Conservation (phyloP, 2,113 vertebrate species). For the Mustelus asterias region DNA sequence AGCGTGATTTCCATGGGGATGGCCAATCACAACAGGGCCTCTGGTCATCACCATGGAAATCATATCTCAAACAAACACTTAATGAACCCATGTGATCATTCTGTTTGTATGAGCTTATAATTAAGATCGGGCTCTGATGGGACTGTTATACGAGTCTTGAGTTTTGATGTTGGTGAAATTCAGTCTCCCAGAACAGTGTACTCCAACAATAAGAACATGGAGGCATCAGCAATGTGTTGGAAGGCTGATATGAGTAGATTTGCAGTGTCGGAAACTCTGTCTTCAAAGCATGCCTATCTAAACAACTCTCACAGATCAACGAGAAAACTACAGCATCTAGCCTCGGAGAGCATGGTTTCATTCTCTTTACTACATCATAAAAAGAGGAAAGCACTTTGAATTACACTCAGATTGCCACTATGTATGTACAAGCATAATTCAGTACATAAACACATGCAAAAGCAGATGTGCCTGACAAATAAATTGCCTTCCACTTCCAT, state of each 20-base stretch:
- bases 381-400: neutral
- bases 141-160: neutral
- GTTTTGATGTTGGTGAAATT: neutral
- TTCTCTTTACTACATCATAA: neutral
- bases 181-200: neutral
- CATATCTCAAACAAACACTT: neutral
- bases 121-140: neutral
- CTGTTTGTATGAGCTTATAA: neutral
- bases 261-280: neutral
- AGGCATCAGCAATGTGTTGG: neutral
- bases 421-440: neutral
- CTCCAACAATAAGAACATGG: neutral
- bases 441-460: neutral
- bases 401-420: conserved; percentile 15
- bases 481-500: conserved; percentile 7
- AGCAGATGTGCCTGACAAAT: neutral
- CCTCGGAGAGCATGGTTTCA: neutral
- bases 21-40: neutral
- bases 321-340: neutral
- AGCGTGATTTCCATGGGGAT: conserved; percentile 21
- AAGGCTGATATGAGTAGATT: neutral
- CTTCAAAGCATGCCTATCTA: neutral
- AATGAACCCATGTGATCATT: conserved; percentile 18
- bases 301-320: neutral
- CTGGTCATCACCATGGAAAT: conserved; percentile 31